Evolutionary conservation across 2,888 invertebrate species (phyloP), one percentile per base, ranked within the genome.

Genomic region (Anorthoa munda): DNA sequence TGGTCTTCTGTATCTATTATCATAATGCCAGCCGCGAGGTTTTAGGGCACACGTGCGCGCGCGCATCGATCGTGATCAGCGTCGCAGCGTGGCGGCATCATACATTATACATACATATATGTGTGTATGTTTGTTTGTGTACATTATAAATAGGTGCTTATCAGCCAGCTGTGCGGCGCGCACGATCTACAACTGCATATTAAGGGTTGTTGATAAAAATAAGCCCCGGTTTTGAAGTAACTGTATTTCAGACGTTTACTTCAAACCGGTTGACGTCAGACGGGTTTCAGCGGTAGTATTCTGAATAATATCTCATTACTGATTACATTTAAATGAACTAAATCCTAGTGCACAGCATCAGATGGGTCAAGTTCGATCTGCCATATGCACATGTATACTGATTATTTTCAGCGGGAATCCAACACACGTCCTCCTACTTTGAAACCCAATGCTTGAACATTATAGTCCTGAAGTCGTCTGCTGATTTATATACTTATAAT

Each of bases 11-110:
- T 1, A 15, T 26, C 18, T 15, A 51, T 13, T 7, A 26, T 0
- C 7, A 15, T 11, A 7, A 12, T 50, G 13, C 5, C n/a, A 5
- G 12, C 5, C 21, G 12, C 2, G 2, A 11, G 9, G 31, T 61
- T 70, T 75, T 63, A 65, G 53, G 84, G 64, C 77, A 75, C 83
- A 78, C 79, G 81, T 71, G 81, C 72, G 81, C 73, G 45, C 67
- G 80, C 81, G 78, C 84, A 72, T 82, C 75, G 75, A 63, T 82
- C 74, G 77, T 82, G 81, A 78, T 74, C 74, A 21, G 67, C 58
- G 60, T 66, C 64, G 68, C 53, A 61, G 78, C 66, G 66, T 69
- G 71, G 73, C 66, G 63, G 78, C 72, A 39, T 79, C 72, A 77
- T 72, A 77, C 70, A 72, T 82, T 66, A 81, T 65, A 80, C 66